A percentile compares a stretch with the other conserved stretches of the same genome.
These are phyloP conservation scores for Diplodus puntazzo DNA, from an alignment of 2,797 vertebrate genomes.

Conservation along the genomic window DNA sequence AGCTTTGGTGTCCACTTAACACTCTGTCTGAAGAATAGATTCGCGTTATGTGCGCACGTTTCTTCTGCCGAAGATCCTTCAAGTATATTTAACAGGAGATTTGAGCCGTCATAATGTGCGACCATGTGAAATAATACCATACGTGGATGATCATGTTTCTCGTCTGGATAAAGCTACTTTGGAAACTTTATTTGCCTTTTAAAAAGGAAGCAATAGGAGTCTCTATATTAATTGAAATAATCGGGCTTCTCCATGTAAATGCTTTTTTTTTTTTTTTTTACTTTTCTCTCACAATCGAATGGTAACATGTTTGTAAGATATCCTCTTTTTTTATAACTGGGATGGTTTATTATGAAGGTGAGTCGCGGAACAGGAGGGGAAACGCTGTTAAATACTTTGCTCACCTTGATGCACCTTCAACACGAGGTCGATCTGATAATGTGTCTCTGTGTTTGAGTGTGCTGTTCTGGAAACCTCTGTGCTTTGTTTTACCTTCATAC, in stretches of 20 bases:
- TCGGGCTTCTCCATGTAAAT: slow-evolving; percentile 12
- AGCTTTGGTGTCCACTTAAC: slow-evolving; percentile 13
- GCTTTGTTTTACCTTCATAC: slow-evolving; percentile 22
- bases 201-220: slow-evolving; percentile 65
- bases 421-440: slow-evolving; percentile 25
- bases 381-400: slow-evolving; percentile 32
- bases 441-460: slow-evolving; percentile 28
- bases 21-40: slow-evolving; percentile 19
- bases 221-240: slow-evolving; percentile 11
- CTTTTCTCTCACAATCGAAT: slow-evolving; percentile 5
- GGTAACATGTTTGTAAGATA: slow-evolving; percentile 3
- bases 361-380: slow-evolving; percentile 12
- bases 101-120: slow-evolving; percentile 1
- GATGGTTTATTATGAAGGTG: slow-evolving; percentile 19
- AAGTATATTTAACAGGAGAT: slow-evolving; percentile 15
- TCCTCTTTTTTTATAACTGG: slow-evolving; percentile 15
- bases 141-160: slow-evolving; percentile 13
- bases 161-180: slow-evolving; percentile 33
- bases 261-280: slow-evolving; percentile 28
- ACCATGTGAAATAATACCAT: slow-evolving; percentile 21
- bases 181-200: slow-evolving; percentile 57
- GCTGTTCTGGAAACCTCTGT: background rate
- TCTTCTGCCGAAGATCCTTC: slow-evolving; percentile 31
- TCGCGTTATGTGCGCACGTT: background rate
- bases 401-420: slow-evolving; percentile 59